Percentiles rank a stretch among this genome's conserved stretches.
Conservation (phyloP, 2,888 invertebrate species). For the Ennomos erosarius region DNA sequence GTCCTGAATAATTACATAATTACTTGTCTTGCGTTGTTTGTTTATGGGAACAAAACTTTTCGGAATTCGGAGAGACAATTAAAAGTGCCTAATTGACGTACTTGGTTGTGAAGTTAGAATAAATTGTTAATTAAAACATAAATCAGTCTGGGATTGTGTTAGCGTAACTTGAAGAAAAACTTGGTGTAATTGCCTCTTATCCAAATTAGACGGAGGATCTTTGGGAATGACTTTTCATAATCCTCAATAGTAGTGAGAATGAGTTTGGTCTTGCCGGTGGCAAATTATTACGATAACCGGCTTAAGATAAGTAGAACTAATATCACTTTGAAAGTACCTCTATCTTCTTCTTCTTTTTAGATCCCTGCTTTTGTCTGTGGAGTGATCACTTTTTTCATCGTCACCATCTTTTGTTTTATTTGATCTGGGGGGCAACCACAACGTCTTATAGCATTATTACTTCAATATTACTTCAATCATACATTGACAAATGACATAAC, state of each 20-base stretch:
- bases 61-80: conserved; percentile 51
- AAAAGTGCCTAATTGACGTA: conserved; percentile 58
- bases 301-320: too few relatives aligned
- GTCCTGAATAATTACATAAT: conserved; percentile 77
- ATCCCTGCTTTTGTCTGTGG: too few relatives aligned
- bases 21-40: conserved; percentile 51
- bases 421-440: too few relatives aligned
- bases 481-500: too few relatives aligned
- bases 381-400: too few relatives aligned
- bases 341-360: too few relatives aligned
- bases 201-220: conserved; percentile 69
- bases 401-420: too few relatives aligned
- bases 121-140: conserved; percentile 66
- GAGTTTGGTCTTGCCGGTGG: conserved; percentile 8
- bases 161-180: conserved; percentile 61
- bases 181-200: conserved; percentile 74
- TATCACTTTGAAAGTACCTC: too few relatives aligned
- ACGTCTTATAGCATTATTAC: too few relatives aligned
- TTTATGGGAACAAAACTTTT: conserved; percentile 38
- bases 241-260: conserved; percentile 6
- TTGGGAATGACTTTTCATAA: conserved; percentile 64
- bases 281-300: too few relatives aligned
- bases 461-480: too few relatives aligned
- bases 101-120: conserved; percentile 40
- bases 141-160: conserved; percentile 68